Conservation (phyloP, 2,888 invertebrate genomes). For the Erannis defoliaria region DNA sequence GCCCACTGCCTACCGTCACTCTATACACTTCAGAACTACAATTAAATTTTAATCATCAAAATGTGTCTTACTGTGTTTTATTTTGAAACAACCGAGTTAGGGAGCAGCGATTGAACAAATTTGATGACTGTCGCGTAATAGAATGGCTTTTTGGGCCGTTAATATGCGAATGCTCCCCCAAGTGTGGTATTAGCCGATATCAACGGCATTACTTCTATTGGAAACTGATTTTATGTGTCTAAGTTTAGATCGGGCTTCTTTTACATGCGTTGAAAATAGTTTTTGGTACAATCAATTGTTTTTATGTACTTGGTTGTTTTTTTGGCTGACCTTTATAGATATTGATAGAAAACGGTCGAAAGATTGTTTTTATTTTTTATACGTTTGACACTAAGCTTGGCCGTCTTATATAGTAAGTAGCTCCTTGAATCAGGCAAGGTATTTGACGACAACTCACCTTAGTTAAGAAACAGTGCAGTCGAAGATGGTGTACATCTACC, state of each 20-base stretch:
- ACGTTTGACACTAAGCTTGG: no score
- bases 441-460: no score
- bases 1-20: no score
- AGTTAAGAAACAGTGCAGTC: no score
- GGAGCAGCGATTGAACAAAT: constrained; percentile 63
- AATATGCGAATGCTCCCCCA: constrained; percentile 40
- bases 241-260: constrained; percentile 16
- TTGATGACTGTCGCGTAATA: constrained; percentile 55
- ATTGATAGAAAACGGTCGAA: no score
- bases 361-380: no score
- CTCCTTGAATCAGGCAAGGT: no score
- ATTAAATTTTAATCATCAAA: no score
- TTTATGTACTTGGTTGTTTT: background rate
- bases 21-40: no score
- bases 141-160: constrained; percentile 46
- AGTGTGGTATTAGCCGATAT: constrained; percentile 32
- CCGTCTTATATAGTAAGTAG: no score
- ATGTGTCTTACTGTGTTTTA: background rate
- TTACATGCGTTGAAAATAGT: background rate
- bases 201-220: constrained; percentile 16
- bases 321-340: no score
- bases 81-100: background rate
- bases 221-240: constrained; percentile 20
- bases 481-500: no score
- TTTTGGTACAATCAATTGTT: background rate